Base-by-base conservation (phyloP, 2,888 invertebrate genomes). In the Agrochola litura region DNA sequence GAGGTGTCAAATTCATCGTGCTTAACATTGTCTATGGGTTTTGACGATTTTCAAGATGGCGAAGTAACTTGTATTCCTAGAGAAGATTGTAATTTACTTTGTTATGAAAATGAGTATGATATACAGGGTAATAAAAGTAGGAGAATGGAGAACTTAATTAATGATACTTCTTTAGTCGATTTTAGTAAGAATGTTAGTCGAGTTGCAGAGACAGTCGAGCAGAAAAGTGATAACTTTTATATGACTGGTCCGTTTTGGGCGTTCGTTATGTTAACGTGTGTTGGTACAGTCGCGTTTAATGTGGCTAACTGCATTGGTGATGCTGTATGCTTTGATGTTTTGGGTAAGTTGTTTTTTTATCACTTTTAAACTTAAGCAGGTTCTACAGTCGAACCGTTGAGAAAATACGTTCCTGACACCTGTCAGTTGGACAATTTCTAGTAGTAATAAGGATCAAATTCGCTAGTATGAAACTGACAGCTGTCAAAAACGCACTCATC, bases 271-370 rank as follows among this genome's bases (percentile, higher is more conserved):
- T 92, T 98, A 41, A 97, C 98, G 97, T 98, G 98, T 64, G 84
- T 98, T 2, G 98, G 98, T 49, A 98, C 97, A 4, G 98, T 98
- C 77, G 98, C 98, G 6, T 98, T 98, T 91, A 98, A 98, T 92
- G 99, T 99, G 0, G 97, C 98, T 54, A 98, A 99, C 90, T 98
- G 98, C 67, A 98, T 99, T 60, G 98, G 98, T 60, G 99, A 99
- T 93, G 99, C 99, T 0, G 98, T 99, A 52, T 99, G 99, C 92
- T 99, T 99, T 91, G 98, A 99, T 93, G 97, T 98, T 43, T 96
- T 99, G 60, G 98, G 98, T 97, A 92, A 95, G 96, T 92, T 46
- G 5, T 61, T 43, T 71, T 49, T 49, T 41, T n/a, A 58, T 25
- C 56, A 64, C 2, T 76, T 64, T 58, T 9, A 14, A 43, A 16